Conservation (phyloP, 2,113 vertebrate genomes). For the Pseudonaja textilis region DNA sequence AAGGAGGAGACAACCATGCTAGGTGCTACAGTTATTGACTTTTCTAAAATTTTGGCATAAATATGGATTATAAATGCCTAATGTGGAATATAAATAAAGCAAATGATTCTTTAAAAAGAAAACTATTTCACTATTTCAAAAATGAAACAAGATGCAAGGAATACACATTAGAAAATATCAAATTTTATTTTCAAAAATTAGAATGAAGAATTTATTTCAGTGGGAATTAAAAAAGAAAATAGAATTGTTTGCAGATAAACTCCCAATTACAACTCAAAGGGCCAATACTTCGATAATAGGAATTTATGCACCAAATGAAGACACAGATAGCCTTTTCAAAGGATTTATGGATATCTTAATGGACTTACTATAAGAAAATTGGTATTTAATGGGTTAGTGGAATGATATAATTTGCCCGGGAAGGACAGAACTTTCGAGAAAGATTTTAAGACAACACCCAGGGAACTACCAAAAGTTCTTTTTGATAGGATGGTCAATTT, state of each 20-base stretch:
- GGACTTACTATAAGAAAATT: neutral
- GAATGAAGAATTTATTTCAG: neutral
- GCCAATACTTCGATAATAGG: neutral
- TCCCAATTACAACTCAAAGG: neutral
- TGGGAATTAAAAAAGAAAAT: neutral
- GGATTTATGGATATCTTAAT: neutral
- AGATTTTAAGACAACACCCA: too few relatives aligned
- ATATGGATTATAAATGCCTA: neutral
- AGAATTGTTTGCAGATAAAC: neutral
- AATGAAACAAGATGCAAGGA: neutral
- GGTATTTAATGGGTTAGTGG: neutral
- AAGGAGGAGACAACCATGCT: neutral
- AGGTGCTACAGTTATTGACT: neutral
- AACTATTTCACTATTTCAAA: neutral
- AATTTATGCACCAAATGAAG: neutral
- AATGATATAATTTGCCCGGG: neutral
- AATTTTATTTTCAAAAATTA: neutral
- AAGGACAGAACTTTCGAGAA: neutral
- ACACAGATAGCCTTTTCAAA: neutral
- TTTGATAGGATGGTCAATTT: neutral
- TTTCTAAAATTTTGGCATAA: neutral
- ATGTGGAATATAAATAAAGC: neutral
- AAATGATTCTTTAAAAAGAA: neutral
- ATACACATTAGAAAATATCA: neutral
- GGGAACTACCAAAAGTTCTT: too few relatives aligned